Base-by-base conservation (phyloP, 2,113 vertebrate genomes). In the Charadrius vociferus region DNA sequence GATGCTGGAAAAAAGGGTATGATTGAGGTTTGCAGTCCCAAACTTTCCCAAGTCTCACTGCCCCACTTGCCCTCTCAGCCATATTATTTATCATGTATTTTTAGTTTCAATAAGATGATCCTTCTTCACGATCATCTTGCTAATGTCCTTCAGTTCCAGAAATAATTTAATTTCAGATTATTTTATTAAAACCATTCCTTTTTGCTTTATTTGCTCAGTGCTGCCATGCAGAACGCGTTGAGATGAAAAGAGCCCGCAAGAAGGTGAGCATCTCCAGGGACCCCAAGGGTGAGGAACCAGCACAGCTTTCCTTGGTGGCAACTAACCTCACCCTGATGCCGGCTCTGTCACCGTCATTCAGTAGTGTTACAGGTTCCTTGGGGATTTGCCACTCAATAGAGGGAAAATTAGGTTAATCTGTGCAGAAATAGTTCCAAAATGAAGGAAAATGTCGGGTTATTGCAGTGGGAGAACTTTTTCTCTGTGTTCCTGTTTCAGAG, bases 1-100 rank as follows among this genome's bases (percentile, higher is more conserved):
- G 27, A 32, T 65, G 62, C 50, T 59, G 12, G 13, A 56, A 59
- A 36, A 45, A 72, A 47, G 37, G 50, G 17, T 58, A 68, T 41
- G 34, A 47, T 4, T 63, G 53, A 36, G 73, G 23, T 80, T 77
- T 37, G 20, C 17, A 23, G 37, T 17, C 20, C 61, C 66, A 39
- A 59, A 5, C n/a, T 43, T 6, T 56, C 27, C 45, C 1, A 1
- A 41, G 23, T 49, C 47, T 66, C 7, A 0, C 39, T 6, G 0
- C 39, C 27, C 61, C 14, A 4, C 43, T 74, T 43, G 10, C n/a
- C 8, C 37, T 53, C 56, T 80, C 50, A 49, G 30, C 30, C 26
- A 32, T 39, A 16, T 56, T 39, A 49, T 72, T 86, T 66, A 29
- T n/a, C 53, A 7, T 3, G 22, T 58, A 15, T 61, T 63, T 80